phyloP scores from a whole-genome alignment of 2,888 invertebrate genomes.

The Lithophane semibrunnea region DNA sequence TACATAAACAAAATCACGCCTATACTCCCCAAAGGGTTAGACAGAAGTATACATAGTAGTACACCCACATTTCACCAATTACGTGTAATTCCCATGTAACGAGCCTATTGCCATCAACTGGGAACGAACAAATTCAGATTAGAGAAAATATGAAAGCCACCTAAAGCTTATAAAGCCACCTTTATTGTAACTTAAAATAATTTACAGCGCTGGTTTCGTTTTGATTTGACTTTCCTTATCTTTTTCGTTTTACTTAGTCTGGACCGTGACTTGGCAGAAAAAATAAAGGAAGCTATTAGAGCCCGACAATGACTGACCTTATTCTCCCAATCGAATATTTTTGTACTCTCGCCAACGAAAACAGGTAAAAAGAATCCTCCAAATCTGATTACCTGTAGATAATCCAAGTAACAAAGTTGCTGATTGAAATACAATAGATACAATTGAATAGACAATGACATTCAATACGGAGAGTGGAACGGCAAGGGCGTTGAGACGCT shows the following conservation, averaged over 20 bases:
- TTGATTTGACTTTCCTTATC: slow-evolving; percentile 42
- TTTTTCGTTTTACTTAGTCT: slow-evolving; percentile 36
- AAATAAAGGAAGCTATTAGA: slow-evolving; percentile 56
- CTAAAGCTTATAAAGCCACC: neutral
- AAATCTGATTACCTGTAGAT: slow-evolving; percentile 45
- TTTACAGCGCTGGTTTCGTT: slow-evolving; percentile 28
- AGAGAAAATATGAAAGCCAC: neutral
- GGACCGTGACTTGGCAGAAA: slow-evolving; percentile 62
- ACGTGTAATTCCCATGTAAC: neutral
- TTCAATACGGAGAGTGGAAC: slow-evolving; percentile 72
- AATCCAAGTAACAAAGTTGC: slow-evolving; percentile 54
- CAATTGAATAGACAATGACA: slow-evolving; percentile 77
- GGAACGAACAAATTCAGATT: neutral
- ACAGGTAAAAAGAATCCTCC: slow-evolving; percentile 53
- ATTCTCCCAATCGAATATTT: slow-evolving; percentile 50
- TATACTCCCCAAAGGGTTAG: neutral
- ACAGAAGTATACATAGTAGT: neutral
- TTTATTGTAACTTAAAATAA: neutral
- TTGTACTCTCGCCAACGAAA: slow-evolving; percentile 29
- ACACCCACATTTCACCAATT: neutral
- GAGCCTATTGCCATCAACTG: neutral
- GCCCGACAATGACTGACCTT: slow-evolving; percentile 51
- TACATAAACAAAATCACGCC: neutral
- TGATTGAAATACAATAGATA: slow-evolving; percentile 72
- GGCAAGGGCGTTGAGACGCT: slow-evolving; percentile 72